Conservation (phyloP, 2,888 invertebrate genomes). For the Drosophila nr. perissopoda region DNA sequence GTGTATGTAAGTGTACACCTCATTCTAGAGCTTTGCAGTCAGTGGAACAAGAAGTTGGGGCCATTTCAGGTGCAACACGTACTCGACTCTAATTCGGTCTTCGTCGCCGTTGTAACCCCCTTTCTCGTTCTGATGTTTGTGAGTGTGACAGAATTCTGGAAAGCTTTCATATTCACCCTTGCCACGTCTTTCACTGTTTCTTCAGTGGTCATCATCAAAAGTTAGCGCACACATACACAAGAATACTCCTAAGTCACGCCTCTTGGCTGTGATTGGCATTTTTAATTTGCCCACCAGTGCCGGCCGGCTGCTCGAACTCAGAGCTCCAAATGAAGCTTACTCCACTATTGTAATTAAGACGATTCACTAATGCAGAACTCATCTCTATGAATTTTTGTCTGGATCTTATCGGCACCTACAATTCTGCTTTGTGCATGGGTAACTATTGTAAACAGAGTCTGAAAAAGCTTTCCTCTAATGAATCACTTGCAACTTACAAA, state of each 20-base stretch:
- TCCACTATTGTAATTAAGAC: conserved; percentile 48
- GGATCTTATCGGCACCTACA: neutral
- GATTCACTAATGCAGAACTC: conserved; percentile 45
- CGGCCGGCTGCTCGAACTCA: conserved; percentile 34
- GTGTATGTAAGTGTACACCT: neutral
- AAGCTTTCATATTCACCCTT: conserved; percentile 30
- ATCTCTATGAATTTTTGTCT: conserved; percentile 17
- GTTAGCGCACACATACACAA: conserved; percentile 24
- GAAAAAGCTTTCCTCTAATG: conserved; percentile 28
- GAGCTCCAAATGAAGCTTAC: conserved; percentile 12
- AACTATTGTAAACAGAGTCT: conserved; percentile 25
- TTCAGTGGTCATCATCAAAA: conserved; percentile 39
- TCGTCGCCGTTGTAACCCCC: neutral
- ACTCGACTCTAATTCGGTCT: conserved; percentile 21
- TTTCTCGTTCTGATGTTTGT: neutral
- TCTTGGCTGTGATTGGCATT: conserved; percentile 64
- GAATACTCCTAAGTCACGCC: conserved; percentile 32
- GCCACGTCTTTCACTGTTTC: conserved; percentile 43
- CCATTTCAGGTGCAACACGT: conserved; percentile 53
- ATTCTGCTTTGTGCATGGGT: neutral
- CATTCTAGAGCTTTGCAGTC: neutral
- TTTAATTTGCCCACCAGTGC: conserved; percentile 50
- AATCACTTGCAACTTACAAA: conserved; percentile 16
- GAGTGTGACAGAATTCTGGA: conserved; percentile 44
- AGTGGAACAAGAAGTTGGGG: conserved; percentile 5